Evolutionary conservation across 2,113 vertebrate genomes (phyloP), one percentile per base, ranked within the genome.

Genomic region (Boulengeromyrus knoepffleri): DNA sequence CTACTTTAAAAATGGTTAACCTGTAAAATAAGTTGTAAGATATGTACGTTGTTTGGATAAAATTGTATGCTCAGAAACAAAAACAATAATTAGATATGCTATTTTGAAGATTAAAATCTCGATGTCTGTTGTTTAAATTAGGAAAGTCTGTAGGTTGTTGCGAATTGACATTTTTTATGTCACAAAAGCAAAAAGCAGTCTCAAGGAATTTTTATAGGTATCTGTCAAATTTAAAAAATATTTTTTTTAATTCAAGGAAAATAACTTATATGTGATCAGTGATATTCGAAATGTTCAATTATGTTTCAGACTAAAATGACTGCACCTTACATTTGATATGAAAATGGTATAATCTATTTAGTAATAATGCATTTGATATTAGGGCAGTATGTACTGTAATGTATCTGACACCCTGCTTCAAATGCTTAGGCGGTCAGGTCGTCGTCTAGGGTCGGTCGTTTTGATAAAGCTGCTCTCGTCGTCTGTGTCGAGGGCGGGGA

Each of bases 301-400:
- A 85, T 27, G 66, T 74, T 85, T 74, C 27, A 74, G 17, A 86
- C 84, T 50, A 80, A 80, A 39, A 80, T 86, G 45, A 47, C 84
- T 49, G 84, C 84, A 86, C 84, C 84, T 86, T 86, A 86, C 47
- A 47, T 86, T 86, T 86, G 84, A 86, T 86, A 86, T 86, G 84
- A 86, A 47, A 47, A 47, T 86, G 31, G 74, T 80, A 86, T 42
- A 47, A 49, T 86, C 84, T 86, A 86, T 80, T 80, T 86, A 86
- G 84, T 47, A 49, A 86, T 47, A 86, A 86, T 86, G 47, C 84
- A 86, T 47, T 80, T 50, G 49, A 87, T 49, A 80, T 74, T 80
- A 42, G 74, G 39, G 36, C 62, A 70, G 62, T 70, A 80, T 80
- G 74, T 80, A 80, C 74, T 80, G 36, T 80, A 74, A 80, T 42